Evolutionary conservation across 2,888 invertebrate genomes (phyloP).

Genomic region (Drosophila monieri): DNA sequence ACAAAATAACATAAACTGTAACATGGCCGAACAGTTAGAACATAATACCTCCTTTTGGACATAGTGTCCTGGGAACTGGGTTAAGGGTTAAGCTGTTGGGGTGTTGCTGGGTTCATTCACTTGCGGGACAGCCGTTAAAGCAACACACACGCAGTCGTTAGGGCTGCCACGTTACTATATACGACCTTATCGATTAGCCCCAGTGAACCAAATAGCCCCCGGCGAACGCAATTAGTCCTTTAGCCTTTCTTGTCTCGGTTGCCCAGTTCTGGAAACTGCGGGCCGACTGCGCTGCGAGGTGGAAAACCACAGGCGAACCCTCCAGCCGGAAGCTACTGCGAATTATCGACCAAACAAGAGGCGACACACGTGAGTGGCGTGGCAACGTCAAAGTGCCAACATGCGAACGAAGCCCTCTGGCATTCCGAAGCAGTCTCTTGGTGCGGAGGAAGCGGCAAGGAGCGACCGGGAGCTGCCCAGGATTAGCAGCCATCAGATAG

Average conservation of each 20-base stretch:
- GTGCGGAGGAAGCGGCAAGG: constrained; percentile 38
- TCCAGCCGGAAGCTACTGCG: constrained; percentile 53
- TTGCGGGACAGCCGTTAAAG: constrained; percentile 49
- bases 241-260: constrained; percentile 48
- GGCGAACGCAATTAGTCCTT: constrained; percentile 60
- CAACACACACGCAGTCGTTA: constrained; percentile 48
- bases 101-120: constrained; percentile 34
- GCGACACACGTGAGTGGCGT: constrained; percentile 57
- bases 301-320: constrained; percentile 29
- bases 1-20: neutral
- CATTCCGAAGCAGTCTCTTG: constrained; percentile 56
- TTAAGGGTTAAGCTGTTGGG: constrained; percentile 14
- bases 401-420: constrained; percentile 56
- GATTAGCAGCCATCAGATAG: constrained; percentile 67
- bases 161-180: constrained; percentile 44
- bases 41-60: constrained; percentile 68
- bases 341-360: constrained; percentile 71
- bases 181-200: constrained; percentile 63
- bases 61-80: constrained; percentile 47
- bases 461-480: constrained; percentile 36
- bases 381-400: constrained; percentile 75
- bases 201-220: constrained; percentile 62
- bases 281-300: constrained; percentile 15
- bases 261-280: constrained; percentile 58
- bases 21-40: constrained; percentile 6